Percentiles rank a stretch among this genome's conserved stretches.
These are phyloP conservation scores for Abscondita cerata DNA, from an alignment of 2,888 invertebrate species.

Conservation along the genomic window DNA sequence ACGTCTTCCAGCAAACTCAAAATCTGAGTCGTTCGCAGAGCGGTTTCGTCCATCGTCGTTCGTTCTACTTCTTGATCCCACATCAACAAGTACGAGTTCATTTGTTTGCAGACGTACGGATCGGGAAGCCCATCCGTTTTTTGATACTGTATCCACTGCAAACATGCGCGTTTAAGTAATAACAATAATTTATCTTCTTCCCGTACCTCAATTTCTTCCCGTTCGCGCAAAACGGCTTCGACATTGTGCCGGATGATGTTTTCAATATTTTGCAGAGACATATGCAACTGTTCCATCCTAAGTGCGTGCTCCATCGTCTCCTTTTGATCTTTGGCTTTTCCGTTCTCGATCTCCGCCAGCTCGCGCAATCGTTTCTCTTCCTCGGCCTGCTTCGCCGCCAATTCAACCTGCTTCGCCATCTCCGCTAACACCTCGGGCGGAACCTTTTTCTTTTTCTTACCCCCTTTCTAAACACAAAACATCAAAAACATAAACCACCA, in stretches of 20 bases:
- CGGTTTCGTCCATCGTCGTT: conserved; percentile 56
- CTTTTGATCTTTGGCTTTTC: conserved; percentile 53
- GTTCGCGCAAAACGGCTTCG: conserved; percentile 34
- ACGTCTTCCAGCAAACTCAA: conserved; percentile 50
- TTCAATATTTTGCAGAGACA: conserved; percentile 22
- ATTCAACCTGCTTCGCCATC: conserved; percentile 47
- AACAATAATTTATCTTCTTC: neutral
- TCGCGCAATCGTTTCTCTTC: conserved; percentile 45
- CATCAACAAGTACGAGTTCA: conserved; percentile 63
- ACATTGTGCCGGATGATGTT: conserved; percentile 7
- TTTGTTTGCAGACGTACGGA: conserved; percentile 58
- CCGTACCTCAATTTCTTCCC: conserved; percentile 37
- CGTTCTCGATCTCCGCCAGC: conserved; percentile 47
- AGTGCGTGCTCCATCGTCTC: conserved; percentile 48
- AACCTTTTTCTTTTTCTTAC: conserved; percentile 58
- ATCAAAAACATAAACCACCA: too few relatives aligned
- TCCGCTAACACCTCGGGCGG: conserved; percentile 59
- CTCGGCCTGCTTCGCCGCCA: conserved; percentile 38
- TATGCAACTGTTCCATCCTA: conserved; percentile 49
- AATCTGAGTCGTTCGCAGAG: conserved; percentile 58
- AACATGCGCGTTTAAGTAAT: conserved; percentile 24
- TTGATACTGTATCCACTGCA: conserved; percentile 63
- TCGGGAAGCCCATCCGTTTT: conserved; percentile 64
- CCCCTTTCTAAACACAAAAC: conserved; percentile 53
- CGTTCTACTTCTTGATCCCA: conserved; percentile 59